Percentiles rank a stretch among this genome's conserved stretches.
These are phyloP conservation scores for Melanerpes formicivorus DNA, from an alignment of 2,113 vertebrate species.

Conservation along the genomic window DNA sequence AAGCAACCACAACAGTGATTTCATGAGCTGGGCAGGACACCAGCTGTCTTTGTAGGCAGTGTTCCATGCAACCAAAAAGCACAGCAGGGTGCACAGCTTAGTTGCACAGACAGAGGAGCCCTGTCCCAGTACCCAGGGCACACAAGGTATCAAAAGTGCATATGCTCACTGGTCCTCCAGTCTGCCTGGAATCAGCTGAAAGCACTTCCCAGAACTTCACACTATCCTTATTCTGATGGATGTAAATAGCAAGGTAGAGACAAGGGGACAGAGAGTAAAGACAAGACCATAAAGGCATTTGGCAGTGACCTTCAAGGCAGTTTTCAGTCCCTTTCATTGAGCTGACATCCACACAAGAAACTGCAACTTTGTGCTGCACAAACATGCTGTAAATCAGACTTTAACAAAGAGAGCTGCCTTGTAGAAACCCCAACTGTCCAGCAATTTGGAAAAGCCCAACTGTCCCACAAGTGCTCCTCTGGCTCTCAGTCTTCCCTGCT, in stretches of 20 bases:
- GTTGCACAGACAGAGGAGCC: not conserved
- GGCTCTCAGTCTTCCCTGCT: not conserved
- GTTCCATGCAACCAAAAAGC: accelerated
- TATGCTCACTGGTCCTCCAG: not conserved
- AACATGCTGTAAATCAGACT: not conserved
- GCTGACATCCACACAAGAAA: not conserved
- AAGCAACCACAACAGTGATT: not conserved
- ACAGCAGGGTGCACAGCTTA: accelerated
- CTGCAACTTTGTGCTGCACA: not conserved
- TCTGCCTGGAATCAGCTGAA: not conserved
- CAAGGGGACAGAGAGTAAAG: not conserved
- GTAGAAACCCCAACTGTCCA: not conserved
- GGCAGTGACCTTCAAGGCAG: not conserved
- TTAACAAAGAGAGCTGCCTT: not conserved
- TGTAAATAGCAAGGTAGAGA: not conserved
- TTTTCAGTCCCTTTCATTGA: not conserved
- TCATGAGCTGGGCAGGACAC: not conserved
- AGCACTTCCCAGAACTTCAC: not conserved
- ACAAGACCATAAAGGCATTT: not conserved
- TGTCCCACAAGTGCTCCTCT: not conserved
- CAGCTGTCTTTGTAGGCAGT: not conserved
- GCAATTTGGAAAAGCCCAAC: not conserved
- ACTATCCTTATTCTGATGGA: not conserved
- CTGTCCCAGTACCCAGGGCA: not conserved
- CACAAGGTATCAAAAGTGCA: not conserved